A percentile compares a stretch with the other conserved stretches of the same genome.
Conservation (phyloP, 2,888 invertebrate genomes). For the Chirona hameri region DNA sequence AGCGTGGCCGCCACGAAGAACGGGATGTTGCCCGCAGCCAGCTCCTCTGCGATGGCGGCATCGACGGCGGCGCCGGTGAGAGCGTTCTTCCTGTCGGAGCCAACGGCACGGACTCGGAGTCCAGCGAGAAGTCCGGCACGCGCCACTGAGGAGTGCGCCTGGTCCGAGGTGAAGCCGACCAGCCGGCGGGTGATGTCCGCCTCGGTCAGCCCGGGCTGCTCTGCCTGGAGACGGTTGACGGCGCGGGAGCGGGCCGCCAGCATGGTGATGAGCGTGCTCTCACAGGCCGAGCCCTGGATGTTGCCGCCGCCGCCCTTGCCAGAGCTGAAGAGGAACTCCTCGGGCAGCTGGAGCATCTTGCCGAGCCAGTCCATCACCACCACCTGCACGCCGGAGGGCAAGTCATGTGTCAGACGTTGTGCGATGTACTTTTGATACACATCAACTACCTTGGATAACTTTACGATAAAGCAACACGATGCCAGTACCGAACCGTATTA, state of each 20-base stretch:
- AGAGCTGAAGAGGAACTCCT: constrained; percentile 73
- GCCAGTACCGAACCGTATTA: no score
- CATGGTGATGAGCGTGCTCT: constrained; percentile 77
- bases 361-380: constrained; percentile 98
- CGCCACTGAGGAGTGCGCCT: constrained; percentile 86
- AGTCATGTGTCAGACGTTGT: no score
- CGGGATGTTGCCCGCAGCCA: neutral
- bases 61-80: neutral
- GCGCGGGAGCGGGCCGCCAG: constrained; percentile 70
- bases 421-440: no score
- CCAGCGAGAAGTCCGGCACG: constrained; percentile 77
- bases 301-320: constrained; percentile 79
- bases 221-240: constrained; percentile 52
- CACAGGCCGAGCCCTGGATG: constrained; percentile 88
- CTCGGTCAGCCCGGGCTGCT: neutral
- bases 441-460: no score
- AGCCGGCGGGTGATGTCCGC: constrained; percentile 46
- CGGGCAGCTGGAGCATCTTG: constrained; percentile 91
- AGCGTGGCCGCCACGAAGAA: constrained; percentile 70
- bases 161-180: constrained; percentile 77
- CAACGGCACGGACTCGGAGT: constrained; percentile 68
- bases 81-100: constrained; percentile 52
- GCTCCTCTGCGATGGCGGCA: neutral
- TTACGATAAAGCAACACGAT: no score
- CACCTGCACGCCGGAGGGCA: constrained; percentile 57